Evolutionary conservation across 2,888 invertebrate species (phyloP), one percentile per base, ranked within the genome.

Genomic region (Drosophila yooni): DNA sequence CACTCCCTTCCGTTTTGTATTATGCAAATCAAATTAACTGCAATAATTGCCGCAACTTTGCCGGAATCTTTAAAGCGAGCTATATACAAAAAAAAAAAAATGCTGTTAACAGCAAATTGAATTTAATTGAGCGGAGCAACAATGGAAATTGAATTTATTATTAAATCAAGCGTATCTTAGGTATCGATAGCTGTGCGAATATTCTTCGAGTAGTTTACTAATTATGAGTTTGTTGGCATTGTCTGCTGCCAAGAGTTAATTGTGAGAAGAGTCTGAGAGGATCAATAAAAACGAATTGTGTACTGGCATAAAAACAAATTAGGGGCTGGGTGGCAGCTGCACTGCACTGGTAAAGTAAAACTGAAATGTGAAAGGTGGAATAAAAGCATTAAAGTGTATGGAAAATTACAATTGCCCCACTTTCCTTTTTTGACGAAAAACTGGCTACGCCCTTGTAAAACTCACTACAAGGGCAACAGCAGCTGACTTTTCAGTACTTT

Each of bases 131-230:
- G 57, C 67, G 72, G 65, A 56, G 13, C 46, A 61, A 82, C 68
- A 83, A 76, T 76, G 68, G 54, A 71, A 83, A 74, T 82, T 74
- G 56, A 82, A 83, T 79, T 83, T 72, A 70, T 66, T 70, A 81
- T 53, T 70, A 68, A 80, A 76, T 83, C 81, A 83, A 79, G 54
- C 70, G 63, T 52, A 63, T 58, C 36, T 25, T 21, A 72, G 58
- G 58, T 52, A 67, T 63, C 40, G 38, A 40, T 46, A 43, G 18
- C 51, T 66, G 15, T 21, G 33, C 11, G 31, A 57, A 66, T 64
- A 53, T 58, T 63, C 51, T 74, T 67, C 18, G 40, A 61, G 54
- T 67, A 63, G 62, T 61, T 62, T 25, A n/a, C 31, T 50, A 51
- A 64, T 64, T 77, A 51, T 43, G 36, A 60, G 33, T 52, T 57